Conservation (phyloP, 2,113 vertebrate genomes). For the Camelus dromedarius region DNA sequence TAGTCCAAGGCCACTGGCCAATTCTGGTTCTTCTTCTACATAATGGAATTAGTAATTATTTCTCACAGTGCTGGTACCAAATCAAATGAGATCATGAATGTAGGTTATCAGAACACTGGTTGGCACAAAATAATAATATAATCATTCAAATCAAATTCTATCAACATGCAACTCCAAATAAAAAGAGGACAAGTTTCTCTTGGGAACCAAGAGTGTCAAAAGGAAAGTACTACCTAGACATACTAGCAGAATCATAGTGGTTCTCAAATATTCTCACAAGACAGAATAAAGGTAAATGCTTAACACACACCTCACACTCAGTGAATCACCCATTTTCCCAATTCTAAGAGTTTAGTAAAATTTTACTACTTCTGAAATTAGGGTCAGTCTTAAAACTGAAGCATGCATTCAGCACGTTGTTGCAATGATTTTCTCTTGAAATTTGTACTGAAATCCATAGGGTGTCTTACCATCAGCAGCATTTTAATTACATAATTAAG, state of each 20-base stretch:
- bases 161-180: background rate
- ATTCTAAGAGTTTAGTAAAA: background rate
- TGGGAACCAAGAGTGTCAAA: background rate
- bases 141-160: background rate
- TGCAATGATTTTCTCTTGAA: background rate
- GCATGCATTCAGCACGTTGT: background rate
- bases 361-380: background rate
- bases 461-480: background rate
- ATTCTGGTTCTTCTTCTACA: background rate
- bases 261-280: background rate
- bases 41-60: background rate
- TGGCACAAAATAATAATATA: background rate
- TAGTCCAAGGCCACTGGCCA: background rate
- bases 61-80: background rate
- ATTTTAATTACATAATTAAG: constrained; percentile 28
- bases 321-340: background rate
- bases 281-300: background rate
- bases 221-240: background rate
- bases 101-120: background rate
- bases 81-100: background rate
- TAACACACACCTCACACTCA: background rate
- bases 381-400: background rate
- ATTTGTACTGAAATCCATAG: background rate
- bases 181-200: background rate
- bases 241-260: background rate